Evolutionary conservation across 2,797 vertebrate genomes (phyloP), one percentile per base, ranked within the genome.

Genomic region (Hydrophis major): DNA sequence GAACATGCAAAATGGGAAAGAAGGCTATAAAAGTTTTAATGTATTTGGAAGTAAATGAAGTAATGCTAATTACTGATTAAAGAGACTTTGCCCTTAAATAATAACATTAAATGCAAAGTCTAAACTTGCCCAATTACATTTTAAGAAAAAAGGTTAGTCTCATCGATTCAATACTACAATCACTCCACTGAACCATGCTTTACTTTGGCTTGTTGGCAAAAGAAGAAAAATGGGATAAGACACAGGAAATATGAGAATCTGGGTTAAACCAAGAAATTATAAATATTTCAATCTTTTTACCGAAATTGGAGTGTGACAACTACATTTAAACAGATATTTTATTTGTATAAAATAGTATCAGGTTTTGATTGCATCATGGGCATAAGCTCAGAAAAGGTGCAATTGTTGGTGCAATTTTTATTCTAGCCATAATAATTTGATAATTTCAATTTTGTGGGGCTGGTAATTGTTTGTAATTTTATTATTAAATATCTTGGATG

Each of bases 261-360:
- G 18, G 86, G 37, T 91, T 47, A 78, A 37, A 56, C 16, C 11
- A 37, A 69, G 37, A 47, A 56, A 55, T 87, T 87, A 95, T 7
- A 6, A 47, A 0, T 0, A 90, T 93, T 94, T 94, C 88, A 8
- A 0, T 28, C 56, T 89, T 95, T 94, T 90, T 4, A 2, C 6
- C 90, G 94, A 95, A 95, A 94, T 94, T 94, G 94, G 94, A 97
- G 92, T 91, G 94, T 94, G 93, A 95, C 88, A 92, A 94, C 91
- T 47, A 28, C 89, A 50, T 95, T 37, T 42, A 87, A 55, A 92
- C 61, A 92, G 89, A 95, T 92, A 92, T 97, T 88, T 89, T 95
- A 91, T 93, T 95, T 92, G 93, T 25, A 14, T 20, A 92, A 92
- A 4, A 42, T 94, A 94, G 95, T 95, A 95, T 92, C 93, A 86